Percentiles rank a stretch among this genome's conserved stretches.
Evolutionary conservation across 2,888 invertebrate genomes (phyloP).

Genomic region (Rotaria sp.): DNA sequence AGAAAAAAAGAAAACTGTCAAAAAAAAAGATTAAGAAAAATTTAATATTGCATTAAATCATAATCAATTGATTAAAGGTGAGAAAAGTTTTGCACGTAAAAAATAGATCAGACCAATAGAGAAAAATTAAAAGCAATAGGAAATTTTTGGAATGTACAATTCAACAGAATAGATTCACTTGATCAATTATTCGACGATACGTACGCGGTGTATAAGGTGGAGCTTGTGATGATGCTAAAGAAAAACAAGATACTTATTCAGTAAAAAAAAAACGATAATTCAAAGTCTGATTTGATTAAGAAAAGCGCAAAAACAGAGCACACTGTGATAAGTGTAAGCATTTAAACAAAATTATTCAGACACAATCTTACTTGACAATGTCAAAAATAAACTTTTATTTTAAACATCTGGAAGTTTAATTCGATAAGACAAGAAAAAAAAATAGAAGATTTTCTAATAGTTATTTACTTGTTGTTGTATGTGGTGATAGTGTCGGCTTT

Average conservation of each 20-base stretch:
- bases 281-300: too few relatives aligned
- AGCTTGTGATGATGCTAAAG: not conserved
- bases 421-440: not conserved
- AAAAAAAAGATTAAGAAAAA: not conserved
- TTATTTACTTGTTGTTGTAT: not conserved
- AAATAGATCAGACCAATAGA: not conserved
- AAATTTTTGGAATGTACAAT: not conserved
- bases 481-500: not conserved
- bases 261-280: too few relatives aligned
- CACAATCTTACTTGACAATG: not conserved
- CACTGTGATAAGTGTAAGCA: not conserved
- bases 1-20: not conserved
- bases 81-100: not conserved
- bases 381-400: not conserved
- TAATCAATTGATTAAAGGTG: not conserved
- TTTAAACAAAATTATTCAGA: not conserved
- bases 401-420: not conserved
- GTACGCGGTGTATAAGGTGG: constrained; percentile 23
- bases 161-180: constrained; percentile 14
- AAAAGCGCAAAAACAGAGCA: not conserved
- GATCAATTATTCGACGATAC: not conserved
- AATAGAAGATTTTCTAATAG: not conserved
- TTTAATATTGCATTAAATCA: not conserved
- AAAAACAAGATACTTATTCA: not conserved
- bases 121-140: not conserved